These are phyloP conservation scores for Ecliptopera silaceata DNA, from an alignment of 2,888 invertebrate genomes.

Conservation along the genomic window DNA sequence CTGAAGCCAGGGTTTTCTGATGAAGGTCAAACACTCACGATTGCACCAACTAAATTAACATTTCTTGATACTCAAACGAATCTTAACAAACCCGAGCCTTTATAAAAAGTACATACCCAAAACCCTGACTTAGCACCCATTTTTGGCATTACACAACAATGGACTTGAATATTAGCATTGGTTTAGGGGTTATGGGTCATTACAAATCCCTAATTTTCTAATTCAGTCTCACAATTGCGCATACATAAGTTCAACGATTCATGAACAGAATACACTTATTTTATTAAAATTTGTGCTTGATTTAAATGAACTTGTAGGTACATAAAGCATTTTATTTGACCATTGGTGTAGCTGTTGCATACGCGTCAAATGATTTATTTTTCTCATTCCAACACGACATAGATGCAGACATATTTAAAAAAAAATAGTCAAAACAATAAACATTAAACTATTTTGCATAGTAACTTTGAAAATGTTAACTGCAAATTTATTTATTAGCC, in stretches of 20 bases:
- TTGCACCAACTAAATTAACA: too few relatives aligned
- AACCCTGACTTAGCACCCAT: not conserved
- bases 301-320: not conserved
- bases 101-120: not conserved
- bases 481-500: too few relatives aligned
- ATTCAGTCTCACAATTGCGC: constrained; percentile 80
- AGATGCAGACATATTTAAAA: too few relatives aligned
- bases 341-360: too few relatives aligned
- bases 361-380: too few relatives aligned
- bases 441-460: too few relatives aligned
- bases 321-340: not conserved
- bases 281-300: not conserved
- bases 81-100: not conserved
- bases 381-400: too few relatives aligned
- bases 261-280: constrained; percentile 37
- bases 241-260: constrained; percentile 65
- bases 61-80: not conserved
- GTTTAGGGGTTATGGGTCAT: constrained; percentile 45
- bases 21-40: not conserved
- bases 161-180: constrained; percentile 42
- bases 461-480: too few relatives aligned
- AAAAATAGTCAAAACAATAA: too few relatives aligned
- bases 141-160: constrained; percentile 20
- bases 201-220: constrained; percentile 65
- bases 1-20: constrained; percentile 2